A percentile compares a stretch with the other conserved stretches of the same genome.
These are phyloP conservation scores for Falco peregrinus DNA, from an alignment of 2,797 vertebrate genomes.

Conservation along the genomic window DNA sequence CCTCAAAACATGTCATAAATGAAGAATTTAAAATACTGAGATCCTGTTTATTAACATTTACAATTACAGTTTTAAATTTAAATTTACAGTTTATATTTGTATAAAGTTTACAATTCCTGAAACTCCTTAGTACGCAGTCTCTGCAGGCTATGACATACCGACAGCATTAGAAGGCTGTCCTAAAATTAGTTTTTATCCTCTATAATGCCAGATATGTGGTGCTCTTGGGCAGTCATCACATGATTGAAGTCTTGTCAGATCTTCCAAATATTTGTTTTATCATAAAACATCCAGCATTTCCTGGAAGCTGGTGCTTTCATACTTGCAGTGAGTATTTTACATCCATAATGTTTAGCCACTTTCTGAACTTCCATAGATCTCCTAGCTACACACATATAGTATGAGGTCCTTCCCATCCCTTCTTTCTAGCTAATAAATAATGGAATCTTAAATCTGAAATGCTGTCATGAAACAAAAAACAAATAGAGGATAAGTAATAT, in stretches of 20 bases:
- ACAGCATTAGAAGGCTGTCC: background rate
- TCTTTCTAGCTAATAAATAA: conserved; percentile 23
- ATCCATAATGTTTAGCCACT: background rate
- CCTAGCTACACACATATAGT: background rate
- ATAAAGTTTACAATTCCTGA: background rate
- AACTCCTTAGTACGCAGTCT: background rate
- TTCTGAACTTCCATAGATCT: background rate
- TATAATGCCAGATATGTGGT: rapidly evolving
- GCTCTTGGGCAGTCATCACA: background rate
- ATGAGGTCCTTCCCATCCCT: background rate
- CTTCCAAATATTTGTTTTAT: background rate
- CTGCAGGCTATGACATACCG: background rate
- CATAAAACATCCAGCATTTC: background rate
- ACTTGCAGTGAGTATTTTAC: background rate
- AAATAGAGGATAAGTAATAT: conserved; percentile 31
- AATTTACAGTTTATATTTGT: too few relatives aligned
- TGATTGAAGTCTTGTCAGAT: background rate
- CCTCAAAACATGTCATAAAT: background rate
- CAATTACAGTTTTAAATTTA: background rate
- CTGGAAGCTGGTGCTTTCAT: background rate
- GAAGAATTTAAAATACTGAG: background rate
- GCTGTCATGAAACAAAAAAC: background rate
- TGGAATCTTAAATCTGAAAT: background rate
- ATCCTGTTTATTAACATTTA: background rate
- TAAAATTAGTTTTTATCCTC: background rate